Evolutionary conservation across 1,140 invertebrate species (phyloP).

Genomic region (Papilio machaon): DNA sequence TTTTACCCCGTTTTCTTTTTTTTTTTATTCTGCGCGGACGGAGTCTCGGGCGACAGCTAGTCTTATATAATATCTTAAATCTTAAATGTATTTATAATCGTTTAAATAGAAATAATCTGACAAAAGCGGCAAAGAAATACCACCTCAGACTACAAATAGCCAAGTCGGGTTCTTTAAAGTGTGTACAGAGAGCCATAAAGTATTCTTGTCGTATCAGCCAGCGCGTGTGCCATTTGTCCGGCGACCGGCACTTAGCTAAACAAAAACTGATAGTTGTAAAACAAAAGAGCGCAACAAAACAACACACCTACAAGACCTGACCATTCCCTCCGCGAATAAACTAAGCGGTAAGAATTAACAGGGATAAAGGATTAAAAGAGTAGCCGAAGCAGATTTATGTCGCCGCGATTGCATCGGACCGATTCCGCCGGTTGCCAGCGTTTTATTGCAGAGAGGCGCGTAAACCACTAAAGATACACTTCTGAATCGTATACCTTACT

Average conservation of each 20-base stretch:
- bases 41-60: too few relatives aligned
- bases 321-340: slow-evolving; percentile 78
- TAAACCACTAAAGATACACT: slow-evolving; percentile 48
- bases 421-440: slow-evolving; percentile 69
- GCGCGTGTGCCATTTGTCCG: slow-evolving; percentile 74
- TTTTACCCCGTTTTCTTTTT: too few relatives aligned
- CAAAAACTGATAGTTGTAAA: slow-evolving; percentile 82
- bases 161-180: slow-evolving; percentile 29
- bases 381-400: slow-evolving; percentile 81
- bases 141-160: slow-evolving; percentile 28
- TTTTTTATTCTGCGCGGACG: too few relatives aligned
- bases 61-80: too few relatives aligned
- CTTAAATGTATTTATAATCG: background rate
- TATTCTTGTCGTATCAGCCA: slow-evolving; percentile 67
- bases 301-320: slow-evolving; percentile 68
- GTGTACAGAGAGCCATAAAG: slow-evolving; percentile 65
- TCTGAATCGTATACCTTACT: slow-evolving; percentile 16
- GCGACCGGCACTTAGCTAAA: slow-evolving; percentile 79
- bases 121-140: background rate
- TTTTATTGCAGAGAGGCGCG: slow-evolving; percentile 53
- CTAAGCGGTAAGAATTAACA: slow-evolving; percentile 81
- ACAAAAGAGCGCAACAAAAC: slow-evolving; percentile 77
- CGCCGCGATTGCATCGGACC: slow-evolving; percentile 76
- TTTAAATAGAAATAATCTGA: background rate
- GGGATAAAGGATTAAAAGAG: slow-evolving; percentile 79